These are phyloP conservation scores for Drosophila multiciliata DNA, from an alignment of 2,888 invertebrate genomes.

Conservation along the genomic window DNA sequence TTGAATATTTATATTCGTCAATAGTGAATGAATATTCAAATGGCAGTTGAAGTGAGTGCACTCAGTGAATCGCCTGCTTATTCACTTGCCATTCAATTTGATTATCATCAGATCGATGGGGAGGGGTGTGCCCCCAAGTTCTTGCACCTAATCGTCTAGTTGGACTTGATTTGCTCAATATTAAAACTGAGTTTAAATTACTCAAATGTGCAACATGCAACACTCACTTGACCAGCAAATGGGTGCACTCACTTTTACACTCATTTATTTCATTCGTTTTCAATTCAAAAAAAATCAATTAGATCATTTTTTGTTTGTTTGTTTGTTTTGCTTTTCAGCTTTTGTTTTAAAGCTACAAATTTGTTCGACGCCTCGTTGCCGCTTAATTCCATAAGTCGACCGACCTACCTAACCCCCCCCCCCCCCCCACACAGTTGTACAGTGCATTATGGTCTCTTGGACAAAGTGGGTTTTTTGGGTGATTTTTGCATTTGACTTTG, in stretches of 20 bases:
- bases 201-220: not conserved
- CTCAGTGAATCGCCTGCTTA: not conserved
- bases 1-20: not conserved
- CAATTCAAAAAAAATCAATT: conserved; percentile 58
- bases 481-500: conserved; percentile 57
- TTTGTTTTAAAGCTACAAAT: conserved; percentile 67
- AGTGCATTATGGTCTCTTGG: not conserved
- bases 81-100: not conserved
- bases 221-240: conserved; percentile 8
- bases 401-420: not conserved
- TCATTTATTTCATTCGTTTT: conserved; percentile 16
- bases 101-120: not conserved
- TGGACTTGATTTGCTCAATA: not conserved
- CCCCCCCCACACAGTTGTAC: not conserved
- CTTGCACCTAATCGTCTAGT: too few species aligned
- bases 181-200: not conserved
- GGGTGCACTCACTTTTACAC: conserved; percentile 20
- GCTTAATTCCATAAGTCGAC: conserved; percentile 32
- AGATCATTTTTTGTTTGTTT: conserved; percentile 37
- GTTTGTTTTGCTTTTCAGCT: conserved; percentile 19
- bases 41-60: not conserved
- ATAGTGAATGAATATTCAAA: not conserved
- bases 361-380: conserved; percentile 65
- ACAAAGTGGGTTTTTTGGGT: not conserved
- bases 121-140: not conserved